Conservation (phyloP, 2,797 vertebrate genomes). For the Microchirus variegatus region DNA sequence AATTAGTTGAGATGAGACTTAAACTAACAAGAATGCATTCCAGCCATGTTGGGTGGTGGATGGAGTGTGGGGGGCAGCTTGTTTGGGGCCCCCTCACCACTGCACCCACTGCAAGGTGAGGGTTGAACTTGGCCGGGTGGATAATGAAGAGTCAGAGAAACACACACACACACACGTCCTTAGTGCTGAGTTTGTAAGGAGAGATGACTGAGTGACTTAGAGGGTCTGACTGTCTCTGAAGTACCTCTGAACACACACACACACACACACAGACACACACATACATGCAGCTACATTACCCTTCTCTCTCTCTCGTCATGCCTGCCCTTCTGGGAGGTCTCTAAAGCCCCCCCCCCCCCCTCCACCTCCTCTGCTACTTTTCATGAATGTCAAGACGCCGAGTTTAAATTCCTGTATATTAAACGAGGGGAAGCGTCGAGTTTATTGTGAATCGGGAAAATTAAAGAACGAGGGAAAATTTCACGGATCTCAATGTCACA, state of each 20-base stretch:
- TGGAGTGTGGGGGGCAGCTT: too few relatives aligned
- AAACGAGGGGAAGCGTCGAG: slow-evolving; percentile 77
- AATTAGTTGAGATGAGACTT: slow-evolving; percentile 88
- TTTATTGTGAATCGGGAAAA: slow-evolving; percentile 77
- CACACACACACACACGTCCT: slow-evolving; percentile 71
- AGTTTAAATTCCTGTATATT: slow-evolving; percentile 82
- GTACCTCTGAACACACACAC: slow-evolving; percentile 60
- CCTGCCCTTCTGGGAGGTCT: slow-evolving; percentile 80
- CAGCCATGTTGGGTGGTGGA: slow-evolving; percentile 74
- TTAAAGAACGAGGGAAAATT: slow-evolving; percentile 80
- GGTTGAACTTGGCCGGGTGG: slow-evolving; percentile 72
- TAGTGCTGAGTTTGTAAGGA: slow-evolving; percentile 74
- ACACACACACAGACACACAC: slow-evolving; percentile 12
- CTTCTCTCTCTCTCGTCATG: slow-evolving; percentile 74
- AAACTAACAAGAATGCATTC: slow-evolving; percentile 87
- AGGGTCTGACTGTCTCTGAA: slow-evolving; percentile 72
- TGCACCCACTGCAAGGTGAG: slow-evolving; percentile 47
- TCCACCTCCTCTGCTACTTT: slow-evolving; percentile 77
- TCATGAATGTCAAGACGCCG: slow-evolving; percentile 84
- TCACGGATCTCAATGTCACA: slow-evolving; percentile 73
- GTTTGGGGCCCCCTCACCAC: too few relatives aligned
- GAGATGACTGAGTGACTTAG: slow-evolving; percentile 75
- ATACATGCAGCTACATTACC: slow-evolving; percentile 65
- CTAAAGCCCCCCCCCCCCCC: slow-evolving; percentile 78
- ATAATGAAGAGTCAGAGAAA: slow-evolving; percentile 79